phyloP scores from a whole-genome alignment of 2,113 vertebrate species.

The Chiloscyllium plagiosum region DNA sequence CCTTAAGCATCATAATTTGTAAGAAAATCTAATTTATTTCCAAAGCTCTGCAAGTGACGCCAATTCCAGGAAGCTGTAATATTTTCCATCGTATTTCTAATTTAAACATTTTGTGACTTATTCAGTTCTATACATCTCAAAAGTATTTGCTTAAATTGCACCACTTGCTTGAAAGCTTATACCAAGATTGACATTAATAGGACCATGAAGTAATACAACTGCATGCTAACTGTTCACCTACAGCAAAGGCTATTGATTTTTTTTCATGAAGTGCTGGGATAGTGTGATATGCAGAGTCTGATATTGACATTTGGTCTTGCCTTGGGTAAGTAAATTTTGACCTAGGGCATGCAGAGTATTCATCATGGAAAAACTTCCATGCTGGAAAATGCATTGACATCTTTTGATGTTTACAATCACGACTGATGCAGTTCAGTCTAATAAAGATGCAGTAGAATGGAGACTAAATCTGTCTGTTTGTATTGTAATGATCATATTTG shows the following conservation, averaged over 20 bases:
- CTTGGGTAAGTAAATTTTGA: slow-evolving; percentile 37
- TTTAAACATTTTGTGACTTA: background rate
- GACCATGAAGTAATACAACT: slow-evolving; percentile 30
- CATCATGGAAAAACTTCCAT: slow-evolving; percentile 20
- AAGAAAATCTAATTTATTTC: background rate
- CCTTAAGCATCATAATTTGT: background rate
- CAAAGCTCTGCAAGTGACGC: background rate
- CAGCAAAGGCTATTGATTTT: slow-evolving; percentile 34
- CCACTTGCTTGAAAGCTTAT: background rate
- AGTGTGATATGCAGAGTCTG: slow-evolving; percentile 37
- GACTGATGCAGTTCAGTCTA: background rate
- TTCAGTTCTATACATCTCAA: background rate
- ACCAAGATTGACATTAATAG: slow-evolving; percentile 25
- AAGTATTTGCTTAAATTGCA: background rate
- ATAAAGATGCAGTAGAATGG: background rate
- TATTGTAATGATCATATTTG: background rate
- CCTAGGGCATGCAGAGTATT: slow-evolving; percentile 32
- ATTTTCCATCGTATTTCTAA: background rate
- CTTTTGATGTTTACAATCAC: background rate
- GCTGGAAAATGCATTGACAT: slow-evolving; percentile 1
- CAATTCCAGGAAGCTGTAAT: background rate
- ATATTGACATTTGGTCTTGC: slow-evolving; percentile 35
- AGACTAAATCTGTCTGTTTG: background rate
- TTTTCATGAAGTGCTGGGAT: slow-evolving; percentile 36
- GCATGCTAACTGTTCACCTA: slow-evolving; percentile 31